These are phyloP conservation scores for Drosophila burlai DNA, from an alignment of 1,140 invertebrate genomes.

Conservation along the genomic window DNA sequence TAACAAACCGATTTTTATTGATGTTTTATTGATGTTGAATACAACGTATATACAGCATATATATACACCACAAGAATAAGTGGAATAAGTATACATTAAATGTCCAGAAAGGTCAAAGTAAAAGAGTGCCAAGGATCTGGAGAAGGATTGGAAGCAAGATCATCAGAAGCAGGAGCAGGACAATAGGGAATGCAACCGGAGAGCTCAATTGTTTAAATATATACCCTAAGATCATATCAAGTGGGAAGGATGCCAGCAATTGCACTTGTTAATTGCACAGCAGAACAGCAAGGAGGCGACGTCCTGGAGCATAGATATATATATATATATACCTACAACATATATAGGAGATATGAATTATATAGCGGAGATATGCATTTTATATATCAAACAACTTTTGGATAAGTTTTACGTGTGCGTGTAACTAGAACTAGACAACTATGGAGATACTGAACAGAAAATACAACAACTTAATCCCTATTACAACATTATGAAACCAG, in stretches of 20 bases:
- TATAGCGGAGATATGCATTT: slow-evolving; percentile 68
- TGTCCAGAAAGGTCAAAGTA: slow-evolving; percentile 34
- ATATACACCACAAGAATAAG: slow-evolving; percentile 14
- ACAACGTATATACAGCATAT: slow-evolving; percentile 58
- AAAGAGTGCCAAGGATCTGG: slow-evolving; percentile 3
- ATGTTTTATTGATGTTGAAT: slow-evolving; percentile 77
- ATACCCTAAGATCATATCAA: slow-evolving; percentile 54
- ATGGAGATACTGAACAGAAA: slow-evolving; percentile 20
- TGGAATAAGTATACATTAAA: slow-evolving; percentile 58
- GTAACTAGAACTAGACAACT: slow-evolving; percentile 39
- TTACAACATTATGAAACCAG: slow-evolving; percentile 11
- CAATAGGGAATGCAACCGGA: slow-evolving; percentile 54
- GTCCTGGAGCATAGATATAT: slow-evolving; percentile 25
- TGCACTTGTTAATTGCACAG: slow-evolving; percentile 73
- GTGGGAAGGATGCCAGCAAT: slow-evolving; percentile 42
- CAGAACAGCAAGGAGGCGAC: slow-evolving; percentile 4
- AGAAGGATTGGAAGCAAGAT: background rate
- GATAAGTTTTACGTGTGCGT: slow-evolving; percentile 77
- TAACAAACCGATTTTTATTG: slow-evolving; percentile 74
- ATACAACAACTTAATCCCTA: slow-evolving; percentile 9
- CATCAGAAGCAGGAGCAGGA: slow-evolving; percentile 18
- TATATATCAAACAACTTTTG: slow-evolving; percentile 74
- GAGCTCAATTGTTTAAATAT: slow-evolving; percentile 57
- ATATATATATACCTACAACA: slow-evolving; percentile 24
- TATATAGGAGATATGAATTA: slow-evolving; percentile 33